Evolutionary conservation across 2,888 invertebrate species (phyloP).

Genomic region (Scaptomyza cyrtandrae): DNA sequence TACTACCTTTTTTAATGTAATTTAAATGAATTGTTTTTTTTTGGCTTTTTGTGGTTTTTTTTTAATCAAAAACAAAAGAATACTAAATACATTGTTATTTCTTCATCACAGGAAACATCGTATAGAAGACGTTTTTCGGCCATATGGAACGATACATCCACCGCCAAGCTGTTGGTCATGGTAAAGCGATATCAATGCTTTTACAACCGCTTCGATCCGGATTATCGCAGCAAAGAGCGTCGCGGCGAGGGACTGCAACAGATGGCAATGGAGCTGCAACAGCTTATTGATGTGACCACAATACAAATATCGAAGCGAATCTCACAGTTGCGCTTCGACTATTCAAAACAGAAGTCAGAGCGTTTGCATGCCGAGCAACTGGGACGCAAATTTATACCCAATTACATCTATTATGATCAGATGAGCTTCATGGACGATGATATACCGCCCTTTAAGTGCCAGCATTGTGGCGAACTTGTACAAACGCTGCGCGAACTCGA

Average conservation of each 20-base stretch:
- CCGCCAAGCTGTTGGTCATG: conserved; percentile 74
- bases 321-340: conserved; percentile 80
- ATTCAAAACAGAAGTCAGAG: conserved; percentile 81
- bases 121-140: conserved; percentile 81
- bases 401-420: conserved; percentile 79
- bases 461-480: conserved; percentile 74
- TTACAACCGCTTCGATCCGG: conserved; percentile 80
- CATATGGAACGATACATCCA: conserved; percentile 81
- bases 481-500: conserved; percentile 79
- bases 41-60: too few species aligned
- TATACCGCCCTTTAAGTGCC: conserved; percentile 81
- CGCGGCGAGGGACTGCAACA: conserved; percentile 80
- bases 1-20: too few species aligned
- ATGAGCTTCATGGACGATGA: conserved; percentile 82
- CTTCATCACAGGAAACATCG: conserved; percentile 68
- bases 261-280: conserved; percentile 77
- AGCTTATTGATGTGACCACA: conserved; percentile 78
- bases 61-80: too few species aligned
- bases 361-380: conserved; percentile 75
- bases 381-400: conserved; percentile 73
- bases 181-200: conserved; percentile 80
- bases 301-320: conserved; percentile 82
- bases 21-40: too few species aligned
- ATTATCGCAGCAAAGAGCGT: conserved; percentile 81
- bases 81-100: background rate